phyloP scores from a whole-genome alignment of 2,888 invertebrate species.

The Eledone cirrhosa region DNA sequence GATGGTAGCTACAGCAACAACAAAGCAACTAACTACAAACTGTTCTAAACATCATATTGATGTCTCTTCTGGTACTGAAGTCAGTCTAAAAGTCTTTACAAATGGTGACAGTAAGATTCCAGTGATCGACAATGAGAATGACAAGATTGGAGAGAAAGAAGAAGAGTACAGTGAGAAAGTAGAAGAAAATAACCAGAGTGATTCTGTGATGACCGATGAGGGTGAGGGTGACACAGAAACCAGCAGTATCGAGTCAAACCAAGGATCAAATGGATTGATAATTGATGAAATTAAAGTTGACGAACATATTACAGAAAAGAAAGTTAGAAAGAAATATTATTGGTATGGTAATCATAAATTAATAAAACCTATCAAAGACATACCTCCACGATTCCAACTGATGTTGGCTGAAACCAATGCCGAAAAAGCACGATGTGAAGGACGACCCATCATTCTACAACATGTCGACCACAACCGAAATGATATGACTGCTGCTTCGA shows the following conservation, averaged over 20 bases:
- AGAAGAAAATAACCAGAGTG: no score
- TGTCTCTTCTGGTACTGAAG: no score
- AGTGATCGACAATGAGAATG: no score
- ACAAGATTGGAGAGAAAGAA: no score
- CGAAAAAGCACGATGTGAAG: constrained; percentile 56
- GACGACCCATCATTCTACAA: constrained; percentile 56
- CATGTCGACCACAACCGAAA: neutral
- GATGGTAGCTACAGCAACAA: no score
- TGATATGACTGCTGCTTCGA: neutral
- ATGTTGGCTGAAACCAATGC: constrained; percentile 53
- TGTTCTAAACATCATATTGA: no score
- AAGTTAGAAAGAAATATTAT: constrained; percentile 51
- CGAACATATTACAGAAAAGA: constrained; percentile 22
- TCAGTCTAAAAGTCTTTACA: no score
- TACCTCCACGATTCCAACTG: constrained; percentile 59
- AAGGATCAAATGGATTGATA: neutral
- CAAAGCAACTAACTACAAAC: no score
- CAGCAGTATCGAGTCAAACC: neutral
- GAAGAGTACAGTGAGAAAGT: no score
- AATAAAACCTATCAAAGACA: constrained; percentile 62
- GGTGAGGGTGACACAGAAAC: neutral
- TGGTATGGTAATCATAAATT: constrained; percentile 59
- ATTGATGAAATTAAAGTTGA: neutral
- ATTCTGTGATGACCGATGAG: neutral
- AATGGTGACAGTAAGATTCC: no score